A percentile compares a stretch with the other conserved stretches of the same genome.
Evolutionary conservation across 2,113 vertebrate species (phyloP).

Genomic region (Sakesphorus luctuosus): DNA sequence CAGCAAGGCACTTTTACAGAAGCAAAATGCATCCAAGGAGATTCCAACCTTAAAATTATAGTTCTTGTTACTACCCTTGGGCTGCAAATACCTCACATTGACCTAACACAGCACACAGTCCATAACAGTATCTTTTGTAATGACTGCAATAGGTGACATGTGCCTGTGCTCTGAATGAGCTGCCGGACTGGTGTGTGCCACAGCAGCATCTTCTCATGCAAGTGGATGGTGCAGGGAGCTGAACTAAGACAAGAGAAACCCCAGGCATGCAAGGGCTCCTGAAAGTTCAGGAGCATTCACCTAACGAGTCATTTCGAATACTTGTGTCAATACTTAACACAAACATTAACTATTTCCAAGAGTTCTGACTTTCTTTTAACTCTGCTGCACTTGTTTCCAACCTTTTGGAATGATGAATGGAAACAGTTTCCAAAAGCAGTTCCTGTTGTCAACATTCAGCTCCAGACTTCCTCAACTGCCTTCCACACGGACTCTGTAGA

Average conservation of each 20-base stretch:
- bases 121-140: rapidly evolving
- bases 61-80: not conserved
- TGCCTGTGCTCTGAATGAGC: not conserved
- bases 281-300: not conserved
- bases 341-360: not conserved
- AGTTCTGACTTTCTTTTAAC: not conserved
- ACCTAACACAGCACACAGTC: not conserved
- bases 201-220: not conserved
- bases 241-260: not conserved
- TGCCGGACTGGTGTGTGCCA: not conserved
- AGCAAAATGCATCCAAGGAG: not conserved
- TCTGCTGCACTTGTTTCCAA: not conserved
- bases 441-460: not conserved
- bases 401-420: not conserved
- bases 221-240: not conserved
- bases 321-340: not conserved
- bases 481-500: rapidly evolving
- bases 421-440: not conserved
- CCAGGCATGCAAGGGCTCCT: not conserved
- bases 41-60: not conserved
- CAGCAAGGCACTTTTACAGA: rapidly evolving
- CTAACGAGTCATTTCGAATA: not conserved
- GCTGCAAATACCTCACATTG: rapidly evolving
- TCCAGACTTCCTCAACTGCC: not conserved
- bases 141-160: rapidly evolving